Conservation (phyloP, 2,888 invertebrate genomes). For the Ferrisia virgata region DNA sequence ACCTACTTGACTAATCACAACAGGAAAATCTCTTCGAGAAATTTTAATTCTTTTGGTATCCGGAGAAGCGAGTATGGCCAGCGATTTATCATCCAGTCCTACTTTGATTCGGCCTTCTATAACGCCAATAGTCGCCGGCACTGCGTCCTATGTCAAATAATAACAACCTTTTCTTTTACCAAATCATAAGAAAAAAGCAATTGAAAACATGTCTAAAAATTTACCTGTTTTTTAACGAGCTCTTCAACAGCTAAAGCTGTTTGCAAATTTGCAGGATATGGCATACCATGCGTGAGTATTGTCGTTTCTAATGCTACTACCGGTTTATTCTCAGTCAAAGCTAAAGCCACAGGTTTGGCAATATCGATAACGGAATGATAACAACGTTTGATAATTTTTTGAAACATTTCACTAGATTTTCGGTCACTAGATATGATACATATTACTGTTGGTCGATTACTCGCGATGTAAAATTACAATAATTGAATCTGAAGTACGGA, state of each 20-base stretch:
- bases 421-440: too few relatives aligned
- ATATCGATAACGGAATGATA: background rate
- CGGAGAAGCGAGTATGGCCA: conserved; percentile 63
- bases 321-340: conserved; percentile 64
- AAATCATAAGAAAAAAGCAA: too few relatives aligned
- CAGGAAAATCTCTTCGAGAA: conserved; percentile 81
- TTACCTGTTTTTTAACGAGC: conserved; percentile 68
- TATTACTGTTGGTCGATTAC: too few relatives aligned
- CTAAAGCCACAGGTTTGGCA: conserved; percentile 61
- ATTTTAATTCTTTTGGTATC: conserved; percentile 68
- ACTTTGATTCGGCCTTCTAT: conserved; percentile 77
- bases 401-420: background rate
- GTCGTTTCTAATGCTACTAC: conserved; percentile 95
- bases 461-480: too few relatives aligned
- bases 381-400: background rate
- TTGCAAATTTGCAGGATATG: conserved; percentile 82
- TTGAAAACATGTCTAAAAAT: conserved; percentile 24
- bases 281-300: conserved; percentile 98
- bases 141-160: conserved; percentile 66
- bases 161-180: too few relatives aligned
- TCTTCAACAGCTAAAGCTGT: conserved; percentile 81
- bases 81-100: conserved; percentile 66
- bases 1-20: conserved; percentile 63
- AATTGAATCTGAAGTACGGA: too few relatives aligned
- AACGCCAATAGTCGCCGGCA: conserved; percentile 91